Percentiles rank a stretch among this genome's conserved stretches.
Evolutionary conservation across 2,113 vertebrate species (phyloP).

Genomic region (Syngnathoides biaculeatus): DNA sequence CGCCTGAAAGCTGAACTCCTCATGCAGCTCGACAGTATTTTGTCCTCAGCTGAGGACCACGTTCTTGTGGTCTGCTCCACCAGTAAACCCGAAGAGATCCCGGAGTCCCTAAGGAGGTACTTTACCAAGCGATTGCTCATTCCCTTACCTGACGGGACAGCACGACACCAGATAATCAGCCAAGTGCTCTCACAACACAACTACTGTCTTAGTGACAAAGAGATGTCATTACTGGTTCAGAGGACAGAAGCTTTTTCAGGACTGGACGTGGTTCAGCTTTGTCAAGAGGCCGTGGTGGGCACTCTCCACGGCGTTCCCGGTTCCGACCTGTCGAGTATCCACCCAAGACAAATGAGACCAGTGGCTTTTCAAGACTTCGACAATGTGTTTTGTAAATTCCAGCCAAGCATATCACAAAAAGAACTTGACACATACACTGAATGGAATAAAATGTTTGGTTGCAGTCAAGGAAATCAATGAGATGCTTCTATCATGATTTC

Average conservation of each 20-base stretch:
- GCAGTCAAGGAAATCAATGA: constrained; percentile 84
- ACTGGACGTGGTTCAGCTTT: constrained; percentile 91
- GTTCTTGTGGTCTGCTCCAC: constrained; percentile 97
- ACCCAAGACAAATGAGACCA: constrained; percentile 94
- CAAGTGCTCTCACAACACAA: constrained; percentile 99
- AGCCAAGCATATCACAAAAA: constrained; percentile 99
- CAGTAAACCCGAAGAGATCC: constrained; percentile 97
- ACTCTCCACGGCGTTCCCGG: constrained; percentile 89
- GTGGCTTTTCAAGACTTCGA: constrained; percentile 99
- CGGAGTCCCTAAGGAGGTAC: constrained; percentile 95
- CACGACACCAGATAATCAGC: constrained; percentile 98
- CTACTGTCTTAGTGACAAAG: constrained; percentile 99
- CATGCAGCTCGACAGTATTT: constrained; percentile 93
- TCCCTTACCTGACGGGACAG: constrained; percentile 93
- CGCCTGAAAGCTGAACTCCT: constrained; percentile 94
- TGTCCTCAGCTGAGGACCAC: constrained; percentile 92
- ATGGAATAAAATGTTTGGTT: constrained; percentile 99
- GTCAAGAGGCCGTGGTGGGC: constrained; percentile 93
- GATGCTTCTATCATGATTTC: constrained; percentile 15
- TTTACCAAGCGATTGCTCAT: constrained; percentile 98
- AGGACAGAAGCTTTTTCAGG: constrained; percentile 98
- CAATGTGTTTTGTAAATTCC: constrained; percentile 99
- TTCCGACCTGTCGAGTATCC: constrained; percentile 89
- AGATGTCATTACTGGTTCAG: constrained; percentile 95
- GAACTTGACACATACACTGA: constrained; percentile 97